A percentile compares a stretch with the other conserved stretches of the same genome.
phyloP scores from a whole-genome alignment of 1,140 invertebrate genomes.

The Hyles euphorbiae region DNA sequence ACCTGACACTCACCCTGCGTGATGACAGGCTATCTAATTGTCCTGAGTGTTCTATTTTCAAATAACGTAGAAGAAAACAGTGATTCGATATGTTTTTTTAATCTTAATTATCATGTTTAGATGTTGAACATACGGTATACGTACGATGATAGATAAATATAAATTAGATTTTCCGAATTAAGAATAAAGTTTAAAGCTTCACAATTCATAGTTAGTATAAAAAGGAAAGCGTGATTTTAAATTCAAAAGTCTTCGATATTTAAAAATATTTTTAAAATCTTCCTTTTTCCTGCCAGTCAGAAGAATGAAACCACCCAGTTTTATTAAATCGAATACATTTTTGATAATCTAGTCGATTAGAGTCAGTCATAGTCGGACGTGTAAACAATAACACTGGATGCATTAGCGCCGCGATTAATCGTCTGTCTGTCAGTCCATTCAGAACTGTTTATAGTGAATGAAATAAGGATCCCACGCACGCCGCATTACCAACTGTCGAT shows the following conservation, averaged over 20 bases:
- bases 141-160: too few relatives aligned
- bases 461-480: slow-evolving; percentile 23
- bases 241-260: too few relatives aligned
- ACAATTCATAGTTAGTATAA: too few relatives aligned
- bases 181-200: too few relatives aligned
- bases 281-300: background rate
- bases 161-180: too few relatives aligned
- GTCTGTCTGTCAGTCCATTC: slow-evolving; percentile 24
- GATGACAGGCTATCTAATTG: slow-evolving; percentile 50
- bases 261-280: too few relatives aligned
- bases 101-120: too few relatives aligned
- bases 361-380: slow-evolving; percentile 16
- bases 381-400: slow-evolving; percentile 36
- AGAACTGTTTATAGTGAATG: slow-evolving; percentile 28
- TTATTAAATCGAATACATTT: too few relatives aligned
- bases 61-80: slow-evolving; percentile 15
- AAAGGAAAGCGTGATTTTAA: too few relatives aligned
- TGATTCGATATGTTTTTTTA: too few relatives aligned
- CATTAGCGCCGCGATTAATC: slow-evolving; percentile 37
- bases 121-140: too few relatives aligned
- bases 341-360: slow-evolving; percentile 8
- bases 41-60: slow-evolving; percentile 47
- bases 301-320: background rate
- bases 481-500: too few relatives aligned
- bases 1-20: slow-evolving; percentile 19